phyloP scores from a whole-genome alignment of 2,888 invertebrate genomes.

The Drosophila recens region DNA sequence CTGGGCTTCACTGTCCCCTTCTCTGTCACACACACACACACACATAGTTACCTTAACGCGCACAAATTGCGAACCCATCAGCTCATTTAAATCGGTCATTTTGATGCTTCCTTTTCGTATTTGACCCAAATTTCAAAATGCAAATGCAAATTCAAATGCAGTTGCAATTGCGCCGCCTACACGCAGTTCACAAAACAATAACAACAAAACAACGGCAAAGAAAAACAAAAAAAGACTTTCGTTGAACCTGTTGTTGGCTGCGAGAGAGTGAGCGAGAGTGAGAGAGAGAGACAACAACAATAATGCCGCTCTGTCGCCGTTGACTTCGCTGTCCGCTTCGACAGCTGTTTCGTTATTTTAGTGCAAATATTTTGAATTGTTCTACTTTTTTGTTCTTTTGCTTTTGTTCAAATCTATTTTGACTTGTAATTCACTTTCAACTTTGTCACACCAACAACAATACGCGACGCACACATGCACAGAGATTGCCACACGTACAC shows the following conservation, averaged over 20 bases:
- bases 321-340: slow-evolving; percentile 23
- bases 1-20: background rate
- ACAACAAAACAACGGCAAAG: background rate
- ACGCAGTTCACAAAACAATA: slow-evolving; percentile 7
- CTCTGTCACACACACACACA: background rate
- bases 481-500: slow-evolving; percentile 1
- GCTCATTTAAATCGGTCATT: slow-evolving; percentile 84
- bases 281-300: slow-evolving; percentile 5
- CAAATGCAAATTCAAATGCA: slow-evolving; percentile 41
- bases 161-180: slow-evolving; percentile 43
- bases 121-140: slow-evolving; percentile 28
- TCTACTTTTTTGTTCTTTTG: slow-evolving; percentile 48
- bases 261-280: background rate
- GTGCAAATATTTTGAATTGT: slow-evolving; percentile 65
- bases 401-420: slow-evolving; percentile 63
- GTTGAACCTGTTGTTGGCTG: slow-evolving; percentile 45
- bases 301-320: slow-evolving; percentile 15
- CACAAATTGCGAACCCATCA: slow-evolving; percentile 84
- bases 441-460: slow-evolving; percentile 30
- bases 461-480: slow-evolving; percentile 8
- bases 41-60: slow-evolving; percentile 83
- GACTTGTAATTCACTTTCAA: slow-evolving; percentile 69
- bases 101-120: slow-evolving; percentile 7
- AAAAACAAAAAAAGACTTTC: slow-evolving; percentile 13
- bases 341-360: slow-evolving; percentile 71